Evolutionary conservation across 37 sponge, comb jelly and placozoan genomes (phyloP), one percentile per base, ranked within the genome.

Genomic region (Axinella damicornis): DNA sequence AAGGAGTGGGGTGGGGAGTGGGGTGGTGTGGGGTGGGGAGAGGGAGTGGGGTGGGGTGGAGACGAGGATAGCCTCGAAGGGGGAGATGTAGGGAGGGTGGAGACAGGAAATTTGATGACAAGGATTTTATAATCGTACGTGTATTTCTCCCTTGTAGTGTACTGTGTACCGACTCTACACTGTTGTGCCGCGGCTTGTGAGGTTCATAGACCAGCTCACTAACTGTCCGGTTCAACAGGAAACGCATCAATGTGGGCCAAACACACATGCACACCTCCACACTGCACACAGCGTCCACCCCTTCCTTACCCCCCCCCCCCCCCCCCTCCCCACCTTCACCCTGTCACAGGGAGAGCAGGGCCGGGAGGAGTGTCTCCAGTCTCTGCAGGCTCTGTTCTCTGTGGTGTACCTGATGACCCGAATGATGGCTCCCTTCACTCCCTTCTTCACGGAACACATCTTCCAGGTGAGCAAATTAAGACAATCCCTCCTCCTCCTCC

Each of bases 401-500:
- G 99, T 98, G 27, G 79, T 98, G 25, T 87, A 86, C 56, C 68
- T 81, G 57, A 98, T 98, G 95, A 89, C 83, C 14, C 57, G 90
- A n/a, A 83, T 96, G 83, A 96, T 98, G 99, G 96, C 99, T 67
- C 95, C 99, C 32, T 98, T 94, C 87, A 98, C 99, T 52, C 99
- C 99, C 0, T 98, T 98, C 83, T 76, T 98, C 71, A 96, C 96
- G 0, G 99, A 98, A 59, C 82, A 84, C 84, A 93, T 98, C 89
- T 96, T 90, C 87, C 99, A 98, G 79, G 33, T 25, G 1, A 27
- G 14, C 66, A 18, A n/a, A n/a, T n/a, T n/a, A 27, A 33, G 1
- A 18, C 32, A 27, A 4, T 33, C 5, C 32, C 31, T 5, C 66
- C 66, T 66, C 66, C 27, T 31, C 66, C 31, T 5, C 31, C 66